Evolutionary conservation across 2,113 vertebrate species (phyloP).

Genomic region (Panthera tigris): DNA sequence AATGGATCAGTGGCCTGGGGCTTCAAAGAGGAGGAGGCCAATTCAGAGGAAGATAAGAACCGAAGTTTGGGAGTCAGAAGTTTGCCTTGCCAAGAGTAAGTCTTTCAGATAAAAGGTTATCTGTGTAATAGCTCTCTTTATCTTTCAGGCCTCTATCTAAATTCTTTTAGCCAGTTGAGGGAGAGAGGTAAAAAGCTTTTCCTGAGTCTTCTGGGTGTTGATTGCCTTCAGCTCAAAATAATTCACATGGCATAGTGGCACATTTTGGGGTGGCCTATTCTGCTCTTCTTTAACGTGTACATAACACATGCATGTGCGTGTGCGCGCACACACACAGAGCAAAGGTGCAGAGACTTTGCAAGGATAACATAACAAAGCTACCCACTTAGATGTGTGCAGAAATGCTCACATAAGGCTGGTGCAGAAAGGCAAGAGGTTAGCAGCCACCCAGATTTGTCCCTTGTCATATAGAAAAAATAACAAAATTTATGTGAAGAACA

Average conservation of each 20-base stretch:
- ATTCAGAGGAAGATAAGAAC: background rate
- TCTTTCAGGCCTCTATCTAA: background rate
- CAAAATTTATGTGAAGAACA: background rate
- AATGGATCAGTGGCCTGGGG: background rate
- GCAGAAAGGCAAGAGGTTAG: background rate
- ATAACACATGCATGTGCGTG: background rate
- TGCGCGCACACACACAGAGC: background rate
- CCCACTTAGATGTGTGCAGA: background rate
- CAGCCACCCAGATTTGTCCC: background rate
- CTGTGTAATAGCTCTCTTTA: background rate
- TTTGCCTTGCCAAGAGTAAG: background rate
- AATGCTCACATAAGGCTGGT: background rate
- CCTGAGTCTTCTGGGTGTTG: background rate
- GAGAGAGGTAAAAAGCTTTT: background rate
- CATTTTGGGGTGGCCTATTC: background rate
- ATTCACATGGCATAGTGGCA: background rate
- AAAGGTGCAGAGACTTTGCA: background rate
- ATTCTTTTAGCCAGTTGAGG: background rate
- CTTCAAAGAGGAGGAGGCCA: background rate
- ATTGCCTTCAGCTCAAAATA: background rate
- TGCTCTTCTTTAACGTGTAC: background rate
- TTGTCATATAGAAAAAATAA: background rate
- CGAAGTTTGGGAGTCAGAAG: background rate
- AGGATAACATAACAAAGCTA: background rate
- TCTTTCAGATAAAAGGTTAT: background rate